Percentiles rank a stretch among this genome's conserved stretches.
phyloP scores from a whole-genome alignment of 2,888 invertebrate genomes.

The Philaethria dido region DNA sequence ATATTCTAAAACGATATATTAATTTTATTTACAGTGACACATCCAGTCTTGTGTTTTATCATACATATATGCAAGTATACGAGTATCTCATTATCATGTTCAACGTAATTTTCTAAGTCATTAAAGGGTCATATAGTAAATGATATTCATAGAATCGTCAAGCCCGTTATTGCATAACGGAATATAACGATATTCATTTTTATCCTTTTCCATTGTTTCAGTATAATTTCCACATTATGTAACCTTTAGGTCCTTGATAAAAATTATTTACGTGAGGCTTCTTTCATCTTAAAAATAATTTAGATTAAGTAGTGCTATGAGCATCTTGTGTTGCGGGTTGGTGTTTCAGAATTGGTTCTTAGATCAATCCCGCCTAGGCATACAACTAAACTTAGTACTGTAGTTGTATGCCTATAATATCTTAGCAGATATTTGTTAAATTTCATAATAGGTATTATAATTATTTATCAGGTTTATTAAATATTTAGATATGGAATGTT shows the following conservation, averaged over 20 bases:
- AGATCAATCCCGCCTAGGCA: no score
- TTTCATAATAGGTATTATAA: no score
- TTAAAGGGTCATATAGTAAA: constrained; percentile 10
- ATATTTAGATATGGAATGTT: no score
- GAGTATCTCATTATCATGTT: neutral
- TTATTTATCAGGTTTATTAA: no score
- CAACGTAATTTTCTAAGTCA: neutral
- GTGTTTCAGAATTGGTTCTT: no score
- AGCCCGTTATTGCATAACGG: constrained; percentile 60
- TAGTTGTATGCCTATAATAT: no score
- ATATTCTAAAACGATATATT: no score
- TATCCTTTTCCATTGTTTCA: constrained; percentile 69
- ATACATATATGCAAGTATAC: neutral
- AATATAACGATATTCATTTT: constrained; percentile 65
- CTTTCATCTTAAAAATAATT: neutral
- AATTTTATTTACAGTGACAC: no score
- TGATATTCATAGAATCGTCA: constrained; percentile 33
- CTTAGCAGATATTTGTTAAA: no score
- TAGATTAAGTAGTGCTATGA: neutral
- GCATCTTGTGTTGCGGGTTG: neutral
- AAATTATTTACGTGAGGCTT: constrained; percentile 60
- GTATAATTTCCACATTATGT: constrained; percentile 75
- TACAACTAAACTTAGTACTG: no score
- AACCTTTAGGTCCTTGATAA: constrained; percentile 65
- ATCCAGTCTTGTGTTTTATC: neutral